phyloP scores from a whole-genome alignment of 2,113 vertebrate genomes.

The Caretta caretta region DNA sequence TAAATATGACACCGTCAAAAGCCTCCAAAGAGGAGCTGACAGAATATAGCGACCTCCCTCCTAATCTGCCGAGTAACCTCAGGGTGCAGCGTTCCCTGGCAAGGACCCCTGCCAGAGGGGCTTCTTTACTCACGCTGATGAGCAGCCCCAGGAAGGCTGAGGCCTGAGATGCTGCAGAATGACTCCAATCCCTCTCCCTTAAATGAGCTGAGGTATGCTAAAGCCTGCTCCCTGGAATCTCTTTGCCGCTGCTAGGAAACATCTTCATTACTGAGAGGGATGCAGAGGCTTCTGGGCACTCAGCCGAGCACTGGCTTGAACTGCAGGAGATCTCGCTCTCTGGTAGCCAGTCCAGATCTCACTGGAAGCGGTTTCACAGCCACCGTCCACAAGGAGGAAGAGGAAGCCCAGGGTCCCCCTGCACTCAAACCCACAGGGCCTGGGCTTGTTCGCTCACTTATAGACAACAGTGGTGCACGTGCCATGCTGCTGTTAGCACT shows the following conservation, averaged over 20 bases:
- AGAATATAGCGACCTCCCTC: accelerated
- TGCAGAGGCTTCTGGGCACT: background rate
- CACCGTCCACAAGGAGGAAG: background rate
- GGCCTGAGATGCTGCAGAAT: accelerated
- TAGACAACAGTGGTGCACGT: background rate
- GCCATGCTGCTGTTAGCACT: background rate
- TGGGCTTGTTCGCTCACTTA: background rate
- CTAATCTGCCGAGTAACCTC: accelerated
- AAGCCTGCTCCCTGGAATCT: accelerated
- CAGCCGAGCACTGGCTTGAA: background rate
- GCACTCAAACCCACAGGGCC: background rate
- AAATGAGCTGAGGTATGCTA: background rate
- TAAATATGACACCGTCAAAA: accelerated
- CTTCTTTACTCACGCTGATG: accelerated
- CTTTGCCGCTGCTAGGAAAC: accelerated
- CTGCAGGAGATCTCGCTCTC: background rate
- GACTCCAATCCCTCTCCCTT: background rate
- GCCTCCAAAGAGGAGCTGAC: accelerated
- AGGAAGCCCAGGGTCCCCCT: background rate
- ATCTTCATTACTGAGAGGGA: accelerated
- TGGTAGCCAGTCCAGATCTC: background rate
- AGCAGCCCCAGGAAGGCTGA: background rate
- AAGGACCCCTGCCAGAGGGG: background rate
- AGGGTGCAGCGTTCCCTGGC: accelerated
- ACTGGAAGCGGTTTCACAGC: background rate